These are phyloP conservation scores for Scomber japonicus DNA, from an alignment of 2,113 vertebrate genomes.

Conservation along the genomic window DNA sequence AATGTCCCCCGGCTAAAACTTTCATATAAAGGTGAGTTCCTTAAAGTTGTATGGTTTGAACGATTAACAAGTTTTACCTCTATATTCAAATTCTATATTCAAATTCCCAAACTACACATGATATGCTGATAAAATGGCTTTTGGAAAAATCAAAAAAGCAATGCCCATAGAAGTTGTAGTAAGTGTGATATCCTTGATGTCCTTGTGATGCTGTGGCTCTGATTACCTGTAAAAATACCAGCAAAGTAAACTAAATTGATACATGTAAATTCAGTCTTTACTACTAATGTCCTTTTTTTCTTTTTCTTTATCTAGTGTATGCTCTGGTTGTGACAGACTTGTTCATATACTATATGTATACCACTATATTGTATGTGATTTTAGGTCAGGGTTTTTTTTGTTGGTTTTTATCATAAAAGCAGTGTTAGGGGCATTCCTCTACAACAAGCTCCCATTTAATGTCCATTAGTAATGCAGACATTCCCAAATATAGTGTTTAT, in stretches of 20 bases:
- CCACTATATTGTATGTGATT: background rate
- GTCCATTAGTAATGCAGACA: background rate
- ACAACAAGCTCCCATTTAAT: background rate
- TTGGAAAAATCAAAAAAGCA: background rate
- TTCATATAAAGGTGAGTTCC: conserved; percentile 94
- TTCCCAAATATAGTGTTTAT: background rate
- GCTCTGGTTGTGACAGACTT: background rate
- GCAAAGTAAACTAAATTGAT: background rate
- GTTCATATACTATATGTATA: background rate
- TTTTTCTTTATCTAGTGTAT: background rate
- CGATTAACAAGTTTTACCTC: too few relatives aligned
- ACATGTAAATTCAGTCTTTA: conserved; percentile 20
- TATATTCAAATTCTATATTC: background rate
- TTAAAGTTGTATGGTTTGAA: conserved; percentile 12
- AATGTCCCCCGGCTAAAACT: conserved; percentile 95
- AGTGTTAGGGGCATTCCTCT: background rate
- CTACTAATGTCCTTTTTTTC: background rate
- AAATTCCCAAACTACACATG: background rate
- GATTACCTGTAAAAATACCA: conserved; percentile 21
- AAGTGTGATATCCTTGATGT: background rate
- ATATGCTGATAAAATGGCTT: background rate
- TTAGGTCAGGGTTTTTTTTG: background rate
- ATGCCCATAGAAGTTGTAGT: background rate
- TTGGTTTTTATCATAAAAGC: background rate
- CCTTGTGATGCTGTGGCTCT: background rate